These are phyloP conservation scores for Falco novaeseelandiae DNA, from an alignment of 2,797 vertebrate species.

Conservation along the genomic window DNA sequence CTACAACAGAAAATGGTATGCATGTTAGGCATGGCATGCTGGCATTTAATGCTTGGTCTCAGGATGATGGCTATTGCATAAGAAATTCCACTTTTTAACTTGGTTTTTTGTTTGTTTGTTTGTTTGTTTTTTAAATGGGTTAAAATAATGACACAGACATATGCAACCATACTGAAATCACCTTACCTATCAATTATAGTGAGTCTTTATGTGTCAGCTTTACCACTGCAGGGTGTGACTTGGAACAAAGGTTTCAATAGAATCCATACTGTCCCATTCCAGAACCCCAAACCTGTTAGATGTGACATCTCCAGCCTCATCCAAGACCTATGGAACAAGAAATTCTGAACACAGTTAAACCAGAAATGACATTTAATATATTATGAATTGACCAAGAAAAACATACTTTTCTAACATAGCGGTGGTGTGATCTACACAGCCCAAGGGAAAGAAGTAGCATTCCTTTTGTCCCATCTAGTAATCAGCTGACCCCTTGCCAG, in stretches of 20 bases:
- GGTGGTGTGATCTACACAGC: not conserved
- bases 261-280: not conserved
- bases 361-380: not conserved
- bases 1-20: not conserved
- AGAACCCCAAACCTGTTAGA: not conserved
- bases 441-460: not conserved
- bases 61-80: not conserved
- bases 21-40: not conserved
- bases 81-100: not conserved
- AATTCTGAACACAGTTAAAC: not conserved
- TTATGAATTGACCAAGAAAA: not conserved
- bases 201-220: not conserved
- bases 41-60: not conserved
- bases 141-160: not conserved
- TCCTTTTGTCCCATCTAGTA: rapidly evolving
- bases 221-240: not conserved
- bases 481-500: not conserved
- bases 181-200: not conserved
- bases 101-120: not conserved
- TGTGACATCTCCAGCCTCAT: not conserved
- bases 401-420: not conserved
- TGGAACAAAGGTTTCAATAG: not conserved
- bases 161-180: not conserved
- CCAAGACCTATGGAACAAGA: not conserved
- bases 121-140: not conserved